Conservation (phyloP, 2,113 vertebrate genomes). For the Hippotragus niger region DNA sequence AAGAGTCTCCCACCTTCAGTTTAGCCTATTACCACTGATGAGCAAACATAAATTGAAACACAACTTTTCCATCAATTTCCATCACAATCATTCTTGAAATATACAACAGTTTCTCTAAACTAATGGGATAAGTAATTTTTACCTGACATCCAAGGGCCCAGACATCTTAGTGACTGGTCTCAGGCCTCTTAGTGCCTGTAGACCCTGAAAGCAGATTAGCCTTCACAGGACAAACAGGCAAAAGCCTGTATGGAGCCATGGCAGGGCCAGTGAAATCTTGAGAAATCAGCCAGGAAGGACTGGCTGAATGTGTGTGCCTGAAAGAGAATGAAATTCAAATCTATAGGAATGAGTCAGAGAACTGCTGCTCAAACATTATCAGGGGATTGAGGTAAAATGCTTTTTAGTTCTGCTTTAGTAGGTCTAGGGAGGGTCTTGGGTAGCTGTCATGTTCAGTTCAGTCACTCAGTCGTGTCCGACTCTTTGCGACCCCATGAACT, state of each 20-base stretch:
- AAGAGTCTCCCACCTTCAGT: background rate
- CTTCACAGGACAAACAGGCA: background rate
- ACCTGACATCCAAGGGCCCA: background rate
- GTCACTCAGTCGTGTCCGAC: fast-evolving
- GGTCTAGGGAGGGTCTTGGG: background rate
- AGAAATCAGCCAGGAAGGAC: background rate
- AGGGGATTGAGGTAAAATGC: background rate
- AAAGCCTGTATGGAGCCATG: background rate
- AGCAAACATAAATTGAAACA: background rate
- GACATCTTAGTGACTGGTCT: background rate
- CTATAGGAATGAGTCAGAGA: background rate
- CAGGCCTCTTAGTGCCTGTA: background rate
- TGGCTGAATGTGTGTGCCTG: background rate
- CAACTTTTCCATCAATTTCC: background rate
- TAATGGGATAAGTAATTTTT: background rate
- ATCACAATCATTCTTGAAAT: background rate
- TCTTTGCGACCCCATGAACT: no score
- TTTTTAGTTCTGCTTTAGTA: background rate
- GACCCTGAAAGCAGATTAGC: background rate
- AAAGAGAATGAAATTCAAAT: background rate
- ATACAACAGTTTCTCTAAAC: background rate
- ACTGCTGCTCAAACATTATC: background rate
- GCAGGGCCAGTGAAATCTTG: background rate
- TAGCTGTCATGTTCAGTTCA: background rate
- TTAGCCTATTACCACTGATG: background rate